phyloP scores from a whole-genome alignment of 2,888 invertebrate genomes.

The Steinernema hermaphroditum region DNA sequence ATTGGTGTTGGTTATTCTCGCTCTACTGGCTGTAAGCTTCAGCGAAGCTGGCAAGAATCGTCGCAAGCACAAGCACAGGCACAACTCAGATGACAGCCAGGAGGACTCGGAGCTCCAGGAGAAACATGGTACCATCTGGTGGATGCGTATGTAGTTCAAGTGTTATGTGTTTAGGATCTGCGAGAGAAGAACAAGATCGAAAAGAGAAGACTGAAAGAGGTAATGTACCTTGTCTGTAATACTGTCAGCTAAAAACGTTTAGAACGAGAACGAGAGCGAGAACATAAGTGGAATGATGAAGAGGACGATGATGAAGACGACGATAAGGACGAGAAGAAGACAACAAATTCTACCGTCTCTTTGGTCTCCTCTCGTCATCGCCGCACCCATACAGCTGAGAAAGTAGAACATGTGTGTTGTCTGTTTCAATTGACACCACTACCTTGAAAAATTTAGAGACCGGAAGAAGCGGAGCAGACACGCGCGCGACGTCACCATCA shows the following conservation, averaged over 20 bases:
- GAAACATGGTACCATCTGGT: background rate
- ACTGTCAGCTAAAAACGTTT: background rate
- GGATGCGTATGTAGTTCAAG: background rate
- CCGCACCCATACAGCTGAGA: conserved; percentile 1
- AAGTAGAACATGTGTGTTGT: conserved; percentile 13
- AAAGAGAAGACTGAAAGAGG: conserved; percentile 4
- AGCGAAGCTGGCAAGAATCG: background rate
- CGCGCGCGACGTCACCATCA: background rate
- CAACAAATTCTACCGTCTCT: background rate
- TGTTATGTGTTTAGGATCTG: background rate
- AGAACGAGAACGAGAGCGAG: background rate
- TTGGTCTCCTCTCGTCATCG: background rate
- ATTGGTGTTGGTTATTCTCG: background rate
- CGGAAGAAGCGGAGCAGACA: background rate
- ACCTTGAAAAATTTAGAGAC: background rate
- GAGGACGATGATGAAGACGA: background rate
- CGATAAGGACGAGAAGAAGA: background rate
- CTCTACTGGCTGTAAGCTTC: background rate
- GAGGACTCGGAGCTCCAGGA: background rate
- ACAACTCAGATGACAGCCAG: background rate
- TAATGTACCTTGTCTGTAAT: background rate
- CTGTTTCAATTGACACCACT: background rate
- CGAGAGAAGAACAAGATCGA: background rate
- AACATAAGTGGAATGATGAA: background rate
- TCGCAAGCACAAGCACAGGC: conserved; percentile 14